A percentile compares a stretch with the other conserved stretches of the same genome.
These are phyloP conservation scores for Pammene aurita DNA, from an alignment of 2,888 invertebrate species.

Conservation along the genomic window DNA sequence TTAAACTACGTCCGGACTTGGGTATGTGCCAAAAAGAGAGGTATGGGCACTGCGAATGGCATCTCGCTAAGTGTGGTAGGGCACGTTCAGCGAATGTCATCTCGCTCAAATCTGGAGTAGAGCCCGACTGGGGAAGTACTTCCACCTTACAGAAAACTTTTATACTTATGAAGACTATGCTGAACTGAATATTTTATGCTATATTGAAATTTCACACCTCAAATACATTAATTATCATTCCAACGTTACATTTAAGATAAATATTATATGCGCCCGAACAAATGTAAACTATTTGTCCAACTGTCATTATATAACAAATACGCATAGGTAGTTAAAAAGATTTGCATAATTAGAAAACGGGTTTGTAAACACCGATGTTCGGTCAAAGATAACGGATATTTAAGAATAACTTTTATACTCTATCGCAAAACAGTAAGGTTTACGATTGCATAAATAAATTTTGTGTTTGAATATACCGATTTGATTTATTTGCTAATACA, in stretches of 20 bases:
- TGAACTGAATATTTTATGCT: constrained; percentile 2
- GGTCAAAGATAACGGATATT: neutral
- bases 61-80: no score
- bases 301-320: constrained; percentile 25
- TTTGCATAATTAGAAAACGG: constrained; percentile 27
- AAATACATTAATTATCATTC: constrained; percentile 37
- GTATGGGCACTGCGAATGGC: no score
- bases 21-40: no score
- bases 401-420: neutral
- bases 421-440: neutral
- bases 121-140: no score
- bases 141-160: no score
- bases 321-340: constrained; percentile 13
- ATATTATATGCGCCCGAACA: constrained; percentile 9
- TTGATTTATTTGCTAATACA: neutral
- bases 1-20: no score
- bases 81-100: no score
- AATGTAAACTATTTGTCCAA: constrained; percentile 31
- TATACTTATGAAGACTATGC: neutral
- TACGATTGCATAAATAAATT: neutral
- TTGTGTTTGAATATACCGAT: neutral
- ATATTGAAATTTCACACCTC: constrained; percentile 31
- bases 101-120: no score
- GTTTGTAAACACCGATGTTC: neutral
- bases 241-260: constrained; percentile 16